Evolutionary conservation across 2,797 vertebrate genomes (phyloP).

Genomic region (Rhinogobio ventralis): DNA sequence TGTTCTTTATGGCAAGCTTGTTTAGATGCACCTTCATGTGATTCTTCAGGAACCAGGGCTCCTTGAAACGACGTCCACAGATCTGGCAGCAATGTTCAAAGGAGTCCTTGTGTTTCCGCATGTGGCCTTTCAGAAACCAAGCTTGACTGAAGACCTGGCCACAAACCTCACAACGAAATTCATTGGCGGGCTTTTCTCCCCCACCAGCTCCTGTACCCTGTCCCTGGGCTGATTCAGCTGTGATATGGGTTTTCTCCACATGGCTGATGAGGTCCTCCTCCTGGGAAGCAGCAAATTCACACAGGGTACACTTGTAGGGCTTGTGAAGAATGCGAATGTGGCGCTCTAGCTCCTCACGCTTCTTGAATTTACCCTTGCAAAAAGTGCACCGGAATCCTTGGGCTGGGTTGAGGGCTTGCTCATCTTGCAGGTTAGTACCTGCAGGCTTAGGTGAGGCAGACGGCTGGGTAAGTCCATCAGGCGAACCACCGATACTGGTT

Average conservation of each 20-base stretch:
- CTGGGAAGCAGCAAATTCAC: slow-evolving; percentile 95
- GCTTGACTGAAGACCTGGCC: slow-evolving; percentile 98
- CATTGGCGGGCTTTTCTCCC: slow-evolving; percentile 85
- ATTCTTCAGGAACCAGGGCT: slow-evolving; percentile 99
- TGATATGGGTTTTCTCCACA: slow-evolving; percentile 98
- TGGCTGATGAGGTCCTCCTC: slow-evolving; percentile 98
- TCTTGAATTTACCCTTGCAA: slow-evolving; percentile 99
- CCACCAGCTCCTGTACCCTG: slow-evolving; percentile 80
- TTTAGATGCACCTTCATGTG: slow-evolving; percentile 99
- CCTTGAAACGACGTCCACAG: slow-evolving; percentile 97
- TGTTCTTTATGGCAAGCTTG: slow-evolving; percentile 95
- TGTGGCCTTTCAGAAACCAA: slow-evolving; percentile 99
- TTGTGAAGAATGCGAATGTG: slow-evolving; percentile 99
- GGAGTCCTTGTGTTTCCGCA: slow-evolving; percentile 99
- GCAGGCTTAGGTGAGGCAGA: slow-evolving; percentile 91
- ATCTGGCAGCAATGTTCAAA: slow-evolving; percentile 99
- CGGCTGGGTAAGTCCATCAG: slow-evolving; percentile 85
- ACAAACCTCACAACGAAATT: slow-evolving; percentile 97
- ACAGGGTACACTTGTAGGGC: slow-evolving; percentile 98
- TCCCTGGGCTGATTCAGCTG: slow-evolving; percentile 91
- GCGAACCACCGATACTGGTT: slow-evolving; percentile 79
- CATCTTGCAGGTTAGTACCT: slow-evolving; percentile 82
- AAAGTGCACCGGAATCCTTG: slow-evolving; percentile 96
- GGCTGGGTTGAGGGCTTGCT: slow-evolving; percentile 83
- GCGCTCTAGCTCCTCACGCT: slow-evolving; percentile 94